Conservation (phyloP, 2,888 invertebrate species). For the Leucania comma region DNA sequence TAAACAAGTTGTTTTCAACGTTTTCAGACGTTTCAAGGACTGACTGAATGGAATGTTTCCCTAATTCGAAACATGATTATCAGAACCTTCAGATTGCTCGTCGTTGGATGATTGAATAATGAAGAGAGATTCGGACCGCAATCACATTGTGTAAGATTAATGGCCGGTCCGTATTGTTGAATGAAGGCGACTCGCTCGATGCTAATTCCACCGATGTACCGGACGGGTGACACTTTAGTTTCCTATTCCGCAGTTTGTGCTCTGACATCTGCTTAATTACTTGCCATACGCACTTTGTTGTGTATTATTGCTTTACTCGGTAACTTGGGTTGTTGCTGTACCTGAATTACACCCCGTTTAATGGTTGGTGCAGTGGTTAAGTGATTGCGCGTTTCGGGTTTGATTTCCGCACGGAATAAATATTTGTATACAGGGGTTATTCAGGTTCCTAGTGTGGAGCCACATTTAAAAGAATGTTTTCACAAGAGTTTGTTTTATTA, state of each 20-base stretch:
- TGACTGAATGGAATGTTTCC: slow-evolving; percentile 23
- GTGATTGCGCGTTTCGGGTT: too few relatives aligned
- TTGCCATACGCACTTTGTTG: slow-evolving; percentile 27
- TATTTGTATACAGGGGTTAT: too few relatives aligned
- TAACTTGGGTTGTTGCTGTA: neutral
- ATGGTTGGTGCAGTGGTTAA: too few relatives aligned
- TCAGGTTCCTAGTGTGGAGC: too few relatives aligned
- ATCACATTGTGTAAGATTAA: slow-evolving; percentile 83
- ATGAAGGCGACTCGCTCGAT: slow-evolving; percentile 76
- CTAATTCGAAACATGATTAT: slow-evolving; percentile 54
- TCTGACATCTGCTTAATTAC: slow-evolving; percentile 55
- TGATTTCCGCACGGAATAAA: too few relatives aligned
- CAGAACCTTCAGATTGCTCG: slow-evolving; percentile 62
- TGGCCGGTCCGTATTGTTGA: slow-evolving; percentile 75
- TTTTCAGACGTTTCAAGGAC: slow-evolving; percentile 18
- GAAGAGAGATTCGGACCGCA: slow-evolving; percentile 77
- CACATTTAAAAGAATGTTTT: neutral
- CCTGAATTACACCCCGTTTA: neutral
- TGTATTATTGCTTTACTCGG: slow-evolving; percentile 23
- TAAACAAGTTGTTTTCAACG: slow-evolving; percentile 32
- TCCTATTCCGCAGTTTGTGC: slow-evolving; percentile 66
- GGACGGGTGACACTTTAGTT: slow-evolving; percentile 72
- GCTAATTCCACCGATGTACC: slow-evolving; percentile 75
- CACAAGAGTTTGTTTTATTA: neutral
- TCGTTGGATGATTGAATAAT: slow-evolving; percentile 78